phyloP scores from a whole-genome alignment of 2,113 vertebrate genomes.

The Podarcis cretensis region DNA sequence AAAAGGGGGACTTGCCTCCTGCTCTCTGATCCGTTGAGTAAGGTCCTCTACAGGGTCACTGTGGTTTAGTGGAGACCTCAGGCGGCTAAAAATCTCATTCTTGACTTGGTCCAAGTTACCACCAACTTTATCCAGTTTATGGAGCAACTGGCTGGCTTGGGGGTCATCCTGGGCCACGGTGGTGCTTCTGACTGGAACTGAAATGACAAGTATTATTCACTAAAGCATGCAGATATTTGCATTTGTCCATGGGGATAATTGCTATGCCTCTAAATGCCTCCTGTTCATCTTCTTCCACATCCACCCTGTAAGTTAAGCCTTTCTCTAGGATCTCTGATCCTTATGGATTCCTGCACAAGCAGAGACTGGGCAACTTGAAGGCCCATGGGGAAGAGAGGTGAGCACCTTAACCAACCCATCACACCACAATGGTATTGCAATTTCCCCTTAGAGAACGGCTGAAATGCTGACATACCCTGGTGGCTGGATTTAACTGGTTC shows the following conservation, averaged over 20 bases:
- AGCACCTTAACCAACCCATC: background rate
- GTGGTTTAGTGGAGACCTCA: slow-evolving; percentile 82
- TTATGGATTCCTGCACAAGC: background rate
- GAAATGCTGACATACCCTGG: slow-evolving; percentile 69
- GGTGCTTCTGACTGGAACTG: slow-evolving; percentile 43
- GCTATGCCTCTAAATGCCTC: background rate
- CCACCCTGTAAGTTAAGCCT: background rate
- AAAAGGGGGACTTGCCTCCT: slow-evolving; percentile 77
- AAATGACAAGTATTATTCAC: slow-evolving; percentile 17
- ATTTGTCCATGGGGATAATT: background rate
- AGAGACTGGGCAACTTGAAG: background rate
- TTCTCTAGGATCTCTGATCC: background rate
- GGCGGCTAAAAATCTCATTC: slow-evolving; percentile 74
- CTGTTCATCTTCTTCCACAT: background rate
- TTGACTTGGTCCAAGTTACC: slow-evolving; percentile 78
- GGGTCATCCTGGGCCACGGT: slow-evolving; percentile 71
- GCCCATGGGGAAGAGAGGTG: background rate
- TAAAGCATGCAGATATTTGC: background rate
- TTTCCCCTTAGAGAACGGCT: background rate
- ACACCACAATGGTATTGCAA: background rate
- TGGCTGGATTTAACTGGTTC: slow-evolving; percentile 65
- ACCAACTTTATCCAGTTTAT: slow-evolving; percentile 79
- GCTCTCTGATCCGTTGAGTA: slow-evolving; percentile 79
- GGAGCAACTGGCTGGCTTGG: slow-evolving; percentile 71
- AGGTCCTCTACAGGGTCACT: slow-evolving; percentile 81